Evolutionary conservation across 2,888 invertebrate genomes (phyloP).

Genomic region (Sminthurides aquaticus): DNA sequence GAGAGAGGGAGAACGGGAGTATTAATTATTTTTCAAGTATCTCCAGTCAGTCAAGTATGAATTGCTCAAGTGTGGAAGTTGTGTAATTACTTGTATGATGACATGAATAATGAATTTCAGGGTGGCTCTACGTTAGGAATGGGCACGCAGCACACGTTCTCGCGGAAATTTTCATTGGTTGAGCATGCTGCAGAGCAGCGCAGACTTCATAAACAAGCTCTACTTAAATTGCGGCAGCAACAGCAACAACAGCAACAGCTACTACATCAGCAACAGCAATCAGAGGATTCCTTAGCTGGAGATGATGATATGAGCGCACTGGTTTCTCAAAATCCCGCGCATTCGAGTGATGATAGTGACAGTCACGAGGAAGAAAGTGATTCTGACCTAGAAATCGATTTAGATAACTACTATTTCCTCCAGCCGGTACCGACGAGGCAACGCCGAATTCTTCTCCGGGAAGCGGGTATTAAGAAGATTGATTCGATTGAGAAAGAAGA

Average conservation of each 20-base stretch:
- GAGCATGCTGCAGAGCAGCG: conserved; percentile 87
- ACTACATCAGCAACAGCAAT: conserved; percentile 18
- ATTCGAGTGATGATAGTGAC: conserved; percentile 66
- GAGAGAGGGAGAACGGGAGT: no score
- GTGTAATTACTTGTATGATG: no score
- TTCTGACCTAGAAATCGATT: conserved; percentile 70
- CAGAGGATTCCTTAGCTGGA: conserved; percentile 28
- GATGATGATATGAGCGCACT: conserved; percentile 39
- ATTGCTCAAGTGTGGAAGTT: no score
- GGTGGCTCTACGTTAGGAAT: conserved; percentile 75
- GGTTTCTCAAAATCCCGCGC: conserved; percentile 17
- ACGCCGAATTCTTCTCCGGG: conserved; percentile 73
- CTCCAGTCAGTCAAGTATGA: no score
- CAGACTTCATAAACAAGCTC: conserved; percentile 71
- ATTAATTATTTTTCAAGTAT: no score
- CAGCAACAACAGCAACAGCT: conserved; percentile 50
- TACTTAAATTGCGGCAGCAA: conserved; percentile 65
- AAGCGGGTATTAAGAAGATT: conserved; percentile 89
- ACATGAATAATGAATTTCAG: conserved; percentile 42
- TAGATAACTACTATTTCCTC: conserved; percentile 81
- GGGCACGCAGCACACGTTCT: conserved; percentile 59
- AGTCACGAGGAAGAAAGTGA: conserved; percentile 54
- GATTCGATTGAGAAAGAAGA: conserved; percentile 89
- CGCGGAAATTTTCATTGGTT: conserved; percentile 69
- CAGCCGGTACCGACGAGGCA: conserved; percentile 88